Base-by-base conservation (phyloP, 2,113 vertebrate species). In the Calcarius ornatus region DNA sequence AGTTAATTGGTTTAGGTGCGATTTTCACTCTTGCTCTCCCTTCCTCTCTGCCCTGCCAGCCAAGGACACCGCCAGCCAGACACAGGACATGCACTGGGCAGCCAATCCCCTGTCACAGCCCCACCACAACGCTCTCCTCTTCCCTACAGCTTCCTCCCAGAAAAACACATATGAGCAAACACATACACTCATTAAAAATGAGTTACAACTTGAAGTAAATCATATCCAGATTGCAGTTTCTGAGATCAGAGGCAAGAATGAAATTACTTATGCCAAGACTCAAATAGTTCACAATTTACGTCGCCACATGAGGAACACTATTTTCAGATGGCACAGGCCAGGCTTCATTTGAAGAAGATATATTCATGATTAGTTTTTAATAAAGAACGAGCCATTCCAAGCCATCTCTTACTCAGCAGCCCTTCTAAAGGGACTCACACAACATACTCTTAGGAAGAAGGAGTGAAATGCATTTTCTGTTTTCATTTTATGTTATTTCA, bases 401-500 rank as follows among this genome's bases (percentile, higher is more conserved):
- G 38, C 75, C 94, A 95, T 84, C 85, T 92, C 90, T 94, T 84
- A 94, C 40, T 92, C 90, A 96, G 57, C 93, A 94, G 84, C 91
- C 86, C 72, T 95, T 97, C 94, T 92, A 96, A 93, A 97, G 92
- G 81, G 22, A 90, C 43, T 80, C 35, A 7, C 60, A 94, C 48
- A 94, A 97, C 48, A 79, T 79, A 65, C 51, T 65, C 86, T 59
- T 93, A 88, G 80, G 63, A 90, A 76, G 76, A 79, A 92, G 92
- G 81, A 96, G 96, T 91, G 69, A 96, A 95, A 96, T 81, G 80
- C 28, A 1, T 81, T 94, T 84, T 97, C 90, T 96, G 84, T 93
- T 97, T 96, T 97, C 96, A 96, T 96, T 97, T 81, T 93, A 92
- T 85, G 35, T 87, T 93, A 75, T 95, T 97, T 95, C 89, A 97